These are phyloP conservation scores for Drosophila mayaguana DNA, from an alignment of 2,888 invertebrate genomes.

Conservation along the genomic window DNA sequence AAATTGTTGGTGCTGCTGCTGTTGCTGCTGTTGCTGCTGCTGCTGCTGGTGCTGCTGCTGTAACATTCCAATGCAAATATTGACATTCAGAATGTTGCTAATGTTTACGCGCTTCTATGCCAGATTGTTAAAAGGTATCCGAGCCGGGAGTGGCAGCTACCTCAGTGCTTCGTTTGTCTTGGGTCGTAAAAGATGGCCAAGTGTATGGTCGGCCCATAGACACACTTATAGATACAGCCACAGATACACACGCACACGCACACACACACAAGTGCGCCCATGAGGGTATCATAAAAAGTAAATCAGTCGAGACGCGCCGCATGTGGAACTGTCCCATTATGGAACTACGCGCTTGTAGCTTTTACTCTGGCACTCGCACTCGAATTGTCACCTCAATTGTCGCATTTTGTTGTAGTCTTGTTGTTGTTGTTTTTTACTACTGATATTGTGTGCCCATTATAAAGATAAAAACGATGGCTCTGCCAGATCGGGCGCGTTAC, in stretches of 20 bases:
- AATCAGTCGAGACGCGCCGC: constrained; percentile 40
- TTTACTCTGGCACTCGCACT: constrained; percentile 23
- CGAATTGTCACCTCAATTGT: constrained; percentile 78
- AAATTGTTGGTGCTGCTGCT: constrained; percentile 28
- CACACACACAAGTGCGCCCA: constrained; percentile 30
- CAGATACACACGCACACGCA: constrained; percentile 7
- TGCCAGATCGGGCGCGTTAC: constrained; percentile 49
- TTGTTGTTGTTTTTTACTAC: constrained; percentile 60
- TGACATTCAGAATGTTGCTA: constrained; percentile 62
- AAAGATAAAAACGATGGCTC: constrained; percentile 72
- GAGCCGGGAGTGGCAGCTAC: constrained; percentile 49
- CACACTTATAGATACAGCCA: constrained; percentile 15
- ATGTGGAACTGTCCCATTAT: constrained; percentile 36
- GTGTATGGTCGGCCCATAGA: constrained; percentile 29
- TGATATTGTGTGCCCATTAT: constrained; percentile 79
- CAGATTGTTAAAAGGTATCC: constrained; percentile 55
- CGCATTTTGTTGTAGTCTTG: constrained; percentile 32
- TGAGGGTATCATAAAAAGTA: constrained; percentile 53
- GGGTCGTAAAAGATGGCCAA: constrained; percentile 64
- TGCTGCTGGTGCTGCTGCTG: constrained; percentile 30
- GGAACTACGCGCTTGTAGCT: constrained; percentile 28
- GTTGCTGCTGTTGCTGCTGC: not conserved
- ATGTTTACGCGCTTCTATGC: constrained; percentile 58
- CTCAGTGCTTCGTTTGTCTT: constrained; percentile 67
- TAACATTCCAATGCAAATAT: constrained; percentile 68